A percentile compares a stretch with the other conserved stretches of the same genome.
Evolutionary conservation across 2,113 vertebrate genomes (phyloP).

Genomic region (Albula goreensis): DNA sequence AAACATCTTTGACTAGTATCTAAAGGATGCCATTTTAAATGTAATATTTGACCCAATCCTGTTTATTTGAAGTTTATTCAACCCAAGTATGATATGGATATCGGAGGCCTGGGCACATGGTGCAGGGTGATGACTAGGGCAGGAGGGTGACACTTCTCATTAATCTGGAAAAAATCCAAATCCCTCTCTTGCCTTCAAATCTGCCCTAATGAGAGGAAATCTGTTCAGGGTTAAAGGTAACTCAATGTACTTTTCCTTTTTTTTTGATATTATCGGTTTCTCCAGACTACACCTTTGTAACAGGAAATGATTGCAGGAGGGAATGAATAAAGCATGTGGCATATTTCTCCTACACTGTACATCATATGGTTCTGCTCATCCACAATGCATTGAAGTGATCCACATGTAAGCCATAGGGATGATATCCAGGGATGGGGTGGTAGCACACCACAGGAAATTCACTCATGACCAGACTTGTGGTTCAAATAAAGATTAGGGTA

Average conservation of each 20-base stretch:
- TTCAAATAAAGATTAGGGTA: neutral
- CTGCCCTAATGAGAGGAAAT: neutral
- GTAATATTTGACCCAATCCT: too few relatives aligned
- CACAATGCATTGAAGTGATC: neutral
- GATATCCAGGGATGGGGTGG: neutral
- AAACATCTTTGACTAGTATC: too few relatives aligned
- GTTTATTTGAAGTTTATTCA: too few relatives aligned
- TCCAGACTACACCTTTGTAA: neutral
- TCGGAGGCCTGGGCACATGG: neutral
- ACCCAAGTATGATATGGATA: neutral
- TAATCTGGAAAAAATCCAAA: neutral
- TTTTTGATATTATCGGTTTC: neutral
- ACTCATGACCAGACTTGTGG: neutral
- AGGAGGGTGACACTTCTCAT: conserved; percentile 4
- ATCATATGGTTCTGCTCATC: neutral
- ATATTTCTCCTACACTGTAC: neutral
- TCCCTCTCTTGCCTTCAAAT: neutral
- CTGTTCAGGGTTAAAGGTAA: neutral
- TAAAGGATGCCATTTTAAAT: too few relatives aligned
- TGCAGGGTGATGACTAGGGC: neutral
- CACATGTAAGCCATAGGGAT: neutral
- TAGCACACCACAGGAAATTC: neutral
- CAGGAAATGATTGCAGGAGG: neutral
- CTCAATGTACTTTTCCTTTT: conserved; percentile 2
- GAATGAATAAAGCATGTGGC: neutral